phyloP scores from a whole-genome alignment of 2,888 invertebrate genomes.

The Trypoxylon attenuatum region DNA sequence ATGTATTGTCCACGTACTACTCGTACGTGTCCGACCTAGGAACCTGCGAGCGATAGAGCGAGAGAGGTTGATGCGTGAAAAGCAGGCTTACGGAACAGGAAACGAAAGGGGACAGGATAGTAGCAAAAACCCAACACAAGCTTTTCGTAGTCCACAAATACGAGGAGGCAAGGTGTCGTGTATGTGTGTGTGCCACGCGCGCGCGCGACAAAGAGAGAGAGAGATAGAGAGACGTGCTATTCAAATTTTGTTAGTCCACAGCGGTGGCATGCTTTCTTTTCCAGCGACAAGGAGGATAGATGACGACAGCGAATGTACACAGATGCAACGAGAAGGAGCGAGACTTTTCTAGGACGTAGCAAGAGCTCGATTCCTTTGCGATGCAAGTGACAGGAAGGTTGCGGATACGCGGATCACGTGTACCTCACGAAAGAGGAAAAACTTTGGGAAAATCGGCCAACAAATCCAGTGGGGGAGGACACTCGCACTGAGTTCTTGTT shows the following conservation, averaged over 20 bases:
- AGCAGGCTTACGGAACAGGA: no score
- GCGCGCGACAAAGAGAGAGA: neutral
- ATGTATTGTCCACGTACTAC: constrained; percentile 10
- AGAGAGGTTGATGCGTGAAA: neutral
- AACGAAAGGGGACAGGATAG: neutral
- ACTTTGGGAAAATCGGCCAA: neutral
- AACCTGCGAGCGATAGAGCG: constrained; percentile 1
- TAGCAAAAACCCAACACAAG: no score
- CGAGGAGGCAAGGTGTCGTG: no score
- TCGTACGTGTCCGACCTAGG: constrained; percentile 1
- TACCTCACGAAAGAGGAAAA: no score
- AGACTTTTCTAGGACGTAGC: no score
- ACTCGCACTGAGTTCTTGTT: constrained; percentile 16
- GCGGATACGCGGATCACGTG: no score
- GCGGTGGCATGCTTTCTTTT: neutral
- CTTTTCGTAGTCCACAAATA: no score
- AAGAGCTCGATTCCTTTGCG: no score
- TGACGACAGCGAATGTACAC: neutral
- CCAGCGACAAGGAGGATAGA: neutral
- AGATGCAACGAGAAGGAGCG: neutral
- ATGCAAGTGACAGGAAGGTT: no score
- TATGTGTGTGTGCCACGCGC: neutral
- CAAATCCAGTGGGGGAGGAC: neutral
- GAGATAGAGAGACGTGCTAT: constrained; percentile 7
- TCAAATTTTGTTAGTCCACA: constrained; percentile 13